Evolutionary conservation across 2,888 invertebrate genomes (phyloP).

Genomic region (Orchestes rusci): DNA sequence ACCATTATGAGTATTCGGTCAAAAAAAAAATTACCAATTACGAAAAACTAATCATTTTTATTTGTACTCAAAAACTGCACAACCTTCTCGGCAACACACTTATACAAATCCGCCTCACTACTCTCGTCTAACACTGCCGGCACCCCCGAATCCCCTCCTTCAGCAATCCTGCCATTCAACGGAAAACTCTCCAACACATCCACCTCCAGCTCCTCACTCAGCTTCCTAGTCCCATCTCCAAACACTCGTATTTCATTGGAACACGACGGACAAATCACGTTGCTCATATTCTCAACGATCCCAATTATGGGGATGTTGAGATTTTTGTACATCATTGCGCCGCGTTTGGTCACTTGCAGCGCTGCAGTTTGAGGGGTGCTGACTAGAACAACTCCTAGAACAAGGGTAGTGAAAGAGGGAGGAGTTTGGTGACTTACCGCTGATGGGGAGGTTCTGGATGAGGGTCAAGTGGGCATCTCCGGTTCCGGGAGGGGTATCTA

Average conservation of each 20-base stretch:
- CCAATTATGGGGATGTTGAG: conserved; percentile 78
- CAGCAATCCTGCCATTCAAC: conserved; percentile 60
- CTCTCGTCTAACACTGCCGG: conserved; percentile 64
- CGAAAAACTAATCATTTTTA: not conserved
- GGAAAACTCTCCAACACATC: conserved; percentile 66
- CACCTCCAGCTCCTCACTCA: conserved; percentile 59
- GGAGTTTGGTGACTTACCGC: conserved; percentile 58
- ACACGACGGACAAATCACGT: conserved; percentile 71
- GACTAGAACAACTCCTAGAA: conserved; percentile 74
- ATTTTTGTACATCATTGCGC: conserved; percentile 82
- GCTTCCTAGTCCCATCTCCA: conserved; percentile 55
- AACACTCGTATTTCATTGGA: conserved; percentile 65
- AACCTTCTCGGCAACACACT: conserved; percentile 32
- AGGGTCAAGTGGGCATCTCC: conserved; percentile 92
- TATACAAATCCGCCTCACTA: conserved; percentile 30
- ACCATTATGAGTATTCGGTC: no score
- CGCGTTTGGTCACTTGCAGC: conserved; percentile 76
- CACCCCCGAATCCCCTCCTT: conserved; percentile 64
- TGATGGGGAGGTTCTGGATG: conserved; percentile 78
- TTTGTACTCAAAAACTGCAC: conserved; percentile 27
- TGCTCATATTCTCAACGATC: conserved; percentile 87
- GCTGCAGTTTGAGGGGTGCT: conserved; percentile 90
- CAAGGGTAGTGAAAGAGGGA: no score
- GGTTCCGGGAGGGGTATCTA: conserved; percentile 96
- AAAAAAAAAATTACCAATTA: no score